These are phyloP conservation scores for Drosophila stalkeri DNA, from an alignment of 2,888 invertebrate genomes.

Conservation along the genomic window DNA sequence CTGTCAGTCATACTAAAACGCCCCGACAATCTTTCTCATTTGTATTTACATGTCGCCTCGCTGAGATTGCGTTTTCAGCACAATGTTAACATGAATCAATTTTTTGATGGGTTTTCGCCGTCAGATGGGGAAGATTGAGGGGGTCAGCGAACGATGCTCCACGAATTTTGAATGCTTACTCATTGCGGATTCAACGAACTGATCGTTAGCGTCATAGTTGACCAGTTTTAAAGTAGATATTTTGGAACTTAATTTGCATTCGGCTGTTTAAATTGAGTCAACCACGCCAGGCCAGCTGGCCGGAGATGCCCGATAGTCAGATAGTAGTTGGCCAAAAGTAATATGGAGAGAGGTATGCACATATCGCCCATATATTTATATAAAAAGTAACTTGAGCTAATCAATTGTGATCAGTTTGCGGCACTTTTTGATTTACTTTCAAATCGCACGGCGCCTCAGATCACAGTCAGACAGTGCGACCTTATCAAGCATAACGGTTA, in stretches of 20 bases:
- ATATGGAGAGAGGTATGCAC: not conserved
- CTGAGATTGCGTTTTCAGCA: conserved; percentile 41
- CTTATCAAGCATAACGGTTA: conserved; percentile 25
- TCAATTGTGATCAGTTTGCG: conserved; percentile 9
- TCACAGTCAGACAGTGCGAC: conserved; percentile 9
- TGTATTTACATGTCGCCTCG: conserved; percentile 24
- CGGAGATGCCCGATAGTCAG: not conserved
- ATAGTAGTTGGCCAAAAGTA: not conserved
- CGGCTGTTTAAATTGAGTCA: not conserved
- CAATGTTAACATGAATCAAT: conserved; percentile 50
- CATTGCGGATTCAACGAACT: conserved; percentile 45
- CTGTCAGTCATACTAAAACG: not conserved
- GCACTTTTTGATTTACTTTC: not conserved
- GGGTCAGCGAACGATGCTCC: conserved; percentile 23
- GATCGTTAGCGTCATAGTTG: conserved; percentile 27
- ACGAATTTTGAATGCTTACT: conserved; percentile 46
- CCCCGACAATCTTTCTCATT: conserved; percentile 1
- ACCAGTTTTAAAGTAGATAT: not conserved
- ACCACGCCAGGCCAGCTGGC: not conserved
- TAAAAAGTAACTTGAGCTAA: not conserved
- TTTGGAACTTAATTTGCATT: not conserved
- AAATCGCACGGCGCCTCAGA: conserved; percentile 8
- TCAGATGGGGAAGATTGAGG: not conserved
- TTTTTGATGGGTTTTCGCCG: not conserved
- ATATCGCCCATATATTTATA: not conserved